Percentiles rank a stretch among this genome's conserved stretches.
phyloP scores from a whole-genome alignment of 2,797 vertebrate species.

The Anomalospiza imberbis region DNA sequence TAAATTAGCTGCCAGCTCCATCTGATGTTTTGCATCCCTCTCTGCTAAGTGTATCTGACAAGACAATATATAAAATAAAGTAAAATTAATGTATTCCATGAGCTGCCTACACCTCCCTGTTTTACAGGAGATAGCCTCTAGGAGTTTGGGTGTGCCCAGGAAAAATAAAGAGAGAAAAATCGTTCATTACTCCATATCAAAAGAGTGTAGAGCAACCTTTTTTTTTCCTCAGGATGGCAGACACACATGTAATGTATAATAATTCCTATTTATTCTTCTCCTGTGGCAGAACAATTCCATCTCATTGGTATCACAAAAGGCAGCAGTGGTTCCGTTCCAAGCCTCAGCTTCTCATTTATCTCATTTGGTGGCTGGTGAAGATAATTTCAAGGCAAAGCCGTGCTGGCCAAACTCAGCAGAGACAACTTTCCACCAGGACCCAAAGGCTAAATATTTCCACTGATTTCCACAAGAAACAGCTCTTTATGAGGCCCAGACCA shows the following conservation, averaged over 20 bases:
- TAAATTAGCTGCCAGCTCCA: neutral
- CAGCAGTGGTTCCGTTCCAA: neutral
- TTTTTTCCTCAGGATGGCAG: neutral
- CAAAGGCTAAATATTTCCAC: constrained; percentile 18
- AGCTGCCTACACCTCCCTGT: neutral
- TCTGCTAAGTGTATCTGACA: constrained; percentile 6
- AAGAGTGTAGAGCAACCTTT: neutral
- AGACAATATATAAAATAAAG: neutral
- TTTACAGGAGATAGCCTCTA: constrained; percentile 8
- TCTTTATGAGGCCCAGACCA: constrained; percentile 10
- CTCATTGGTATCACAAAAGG: neutral
- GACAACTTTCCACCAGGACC: neutral
- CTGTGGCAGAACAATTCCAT: neutral
- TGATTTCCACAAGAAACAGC: constrained; percentile 23
- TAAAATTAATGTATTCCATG: neutral
- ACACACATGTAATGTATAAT: neutral
- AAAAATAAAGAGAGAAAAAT: neutral
- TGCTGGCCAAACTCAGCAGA: neutral
- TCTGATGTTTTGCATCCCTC: neutral
- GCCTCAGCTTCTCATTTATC: neutral
- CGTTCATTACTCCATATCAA: neutral
- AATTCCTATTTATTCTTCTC: neutral
- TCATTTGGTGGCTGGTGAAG: neutral
- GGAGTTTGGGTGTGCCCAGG: neutral
- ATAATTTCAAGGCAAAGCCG: neutral